These are phyloP conservation scores for Drusus annulatus DNA, from an alignment of 1,140 invertebrate species.

Conservation along the genomic window DNA sequence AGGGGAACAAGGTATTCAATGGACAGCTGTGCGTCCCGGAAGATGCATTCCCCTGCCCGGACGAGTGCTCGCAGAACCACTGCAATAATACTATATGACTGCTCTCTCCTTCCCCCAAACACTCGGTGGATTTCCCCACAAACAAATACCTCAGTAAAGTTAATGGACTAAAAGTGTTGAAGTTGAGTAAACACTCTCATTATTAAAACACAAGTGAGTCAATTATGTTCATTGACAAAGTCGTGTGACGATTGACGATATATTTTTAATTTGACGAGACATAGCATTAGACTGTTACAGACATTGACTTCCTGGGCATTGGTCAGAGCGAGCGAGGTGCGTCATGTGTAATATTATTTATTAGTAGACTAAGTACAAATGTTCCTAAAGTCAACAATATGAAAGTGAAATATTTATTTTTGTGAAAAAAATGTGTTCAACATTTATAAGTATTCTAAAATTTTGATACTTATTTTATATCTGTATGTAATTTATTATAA, in stretches of 20 bases:
- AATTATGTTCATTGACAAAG: neutral
- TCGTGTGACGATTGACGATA: constrained; percentile 1
- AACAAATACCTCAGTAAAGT: constrained; percentile 37
- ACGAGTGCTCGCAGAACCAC: constrained; percentile 61
- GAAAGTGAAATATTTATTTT: constrained; percentile 26
- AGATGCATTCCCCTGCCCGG: constrained; percentile 69
- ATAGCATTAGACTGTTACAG: neutral
- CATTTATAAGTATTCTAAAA: constrained; percentile 19
- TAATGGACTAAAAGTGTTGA: neutral
- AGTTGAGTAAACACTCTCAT: neutral
- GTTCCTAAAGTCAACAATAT: constrained; percentile 34
- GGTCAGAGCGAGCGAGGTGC: neutral
- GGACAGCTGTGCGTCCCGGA: constrained; percentile 71
- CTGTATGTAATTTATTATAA: neutral
- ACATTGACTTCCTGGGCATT: neutral
- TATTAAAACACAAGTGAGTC: neutral
- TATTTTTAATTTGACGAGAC: neutral
- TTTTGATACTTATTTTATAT: neutral
- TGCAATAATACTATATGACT: constrained; percentile 48
- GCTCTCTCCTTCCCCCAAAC: neutral
- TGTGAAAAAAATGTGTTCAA: constrained; percentile 7
- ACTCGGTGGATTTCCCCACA: constrained; percentile 5
- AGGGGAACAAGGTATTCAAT: constrained; percentile 67
- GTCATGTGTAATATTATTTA: constrained; percentile 14
- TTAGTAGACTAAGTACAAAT: constrained; percentile 30